Conservation (phyloP, 2,113 vertebrate species). For the Antigone vipio region DNA sequence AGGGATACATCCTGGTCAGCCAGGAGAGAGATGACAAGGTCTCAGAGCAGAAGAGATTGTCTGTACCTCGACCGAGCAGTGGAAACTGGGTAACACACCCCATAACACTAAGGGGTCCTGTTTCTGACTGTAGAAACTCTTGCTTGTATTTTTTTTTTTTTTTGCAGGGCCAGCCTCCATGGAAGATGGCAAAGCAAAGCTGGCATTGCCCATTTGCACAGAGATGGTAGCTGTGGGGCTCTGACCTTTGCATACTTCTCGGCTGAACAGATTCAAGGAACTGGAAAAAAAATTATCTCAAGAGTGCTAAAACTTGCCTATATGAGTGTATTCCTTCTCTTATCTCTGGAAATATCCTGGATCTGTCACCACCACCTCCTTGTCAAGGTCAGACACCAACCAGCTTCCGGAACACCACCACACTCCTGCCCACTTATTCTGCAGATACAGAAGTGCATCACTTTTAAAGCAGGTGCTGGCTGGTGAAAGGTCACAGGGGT, state of each 20-base stretch:
- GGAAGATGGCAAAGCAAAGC: neutral
- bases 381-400: neutral
- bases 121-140: neutral
- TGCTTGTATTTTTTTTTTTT: neutral
- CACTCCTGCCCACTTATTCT: neutral
- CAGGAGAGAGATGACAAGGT: neutral
- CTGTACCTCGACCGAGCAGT: neutral
- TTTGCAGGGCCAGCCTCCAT: neutral
- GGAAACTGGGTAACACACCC: neutral
- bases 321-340: neutral
- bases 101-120: neutral
- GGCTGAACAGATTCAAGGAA: neutral
- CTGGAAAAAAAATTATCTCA: neutral
- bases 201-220: neutral
- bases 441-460: neutral
- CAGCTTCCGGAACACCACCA: neutral
- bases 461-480: neutral
- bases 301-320: neutral
- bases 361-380: neutral
- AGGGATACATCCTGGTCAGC: neutral
- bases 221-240: neutral
- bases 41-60: neutral
- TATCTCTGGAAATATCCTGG: neutral
- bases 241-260: neutral
- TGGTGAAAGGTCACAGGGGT: neutral